Conservation (phyloP, 2,797 vertebrate species). For the Halcyon chelicuti region DNA sequence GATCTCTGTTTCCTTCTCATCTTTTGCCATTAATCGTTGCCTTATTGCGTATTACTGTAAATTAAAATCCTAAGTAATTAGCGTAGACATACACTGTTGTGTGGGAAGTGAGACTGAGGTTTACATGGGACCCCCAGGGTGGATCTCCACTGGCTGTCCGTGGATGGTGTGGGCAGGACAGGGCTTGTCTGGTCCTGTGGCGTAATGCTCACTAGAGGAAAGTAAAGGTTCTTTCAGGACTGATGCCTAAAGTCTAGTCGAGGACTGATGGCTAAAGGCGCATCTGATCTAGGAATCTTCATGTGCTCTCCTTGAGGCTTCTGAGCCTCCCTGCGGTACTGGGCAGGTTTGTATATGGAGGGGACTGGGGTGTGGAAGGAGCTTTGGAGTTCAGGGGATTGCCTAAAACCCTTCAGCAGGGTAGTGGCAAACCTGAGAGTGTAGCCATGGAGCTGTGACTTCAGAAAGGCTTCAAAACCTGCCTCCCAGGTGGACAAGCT, state of each 20-base stretch:
- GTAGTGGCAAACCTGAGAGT: background rate
- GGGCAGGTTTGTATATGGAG: fast-evolving
- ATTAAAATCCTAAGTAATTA: background rate
- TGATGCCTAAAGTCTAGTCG: background rate
- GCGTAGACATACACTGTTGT: fast-evolving
- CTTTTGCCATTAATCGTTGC: background rate
- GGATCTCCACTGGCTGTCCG: background rate
- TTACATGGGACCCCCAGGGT: background rate
- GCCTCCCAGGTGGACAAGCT: background rate
- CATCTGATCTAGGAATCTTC: too few relatives aligned
- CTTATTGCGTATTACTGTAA: background rate
- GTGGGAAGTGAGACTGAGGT: background rate
- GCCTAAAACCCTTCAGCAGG: background rate
- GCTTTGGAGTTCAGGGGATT: background rate
- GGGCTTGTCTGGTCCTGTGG: background rate
- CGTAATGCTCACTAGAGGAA: background rate
- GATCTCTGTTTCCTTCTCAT: background rate
- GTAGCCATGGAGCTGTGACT: fast-evolving
- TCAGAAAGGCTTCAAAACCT: background rate
- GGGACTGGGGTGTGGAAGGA: too few relatives aligned
- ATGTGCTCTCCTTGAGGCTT: fast-evolving
- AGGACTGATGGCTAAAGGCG: background rate
- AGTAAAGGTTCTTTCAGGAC: background rate
- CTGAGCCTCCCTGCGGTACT: too few relatives aligned
- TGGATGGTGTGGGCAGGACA: background rate